Evolutionary conservation across 2,888 invertebrate species (phyloP), one percentile per base, ranked within the genome.

Genomic region (Cheilosia vulpina): DNA sequence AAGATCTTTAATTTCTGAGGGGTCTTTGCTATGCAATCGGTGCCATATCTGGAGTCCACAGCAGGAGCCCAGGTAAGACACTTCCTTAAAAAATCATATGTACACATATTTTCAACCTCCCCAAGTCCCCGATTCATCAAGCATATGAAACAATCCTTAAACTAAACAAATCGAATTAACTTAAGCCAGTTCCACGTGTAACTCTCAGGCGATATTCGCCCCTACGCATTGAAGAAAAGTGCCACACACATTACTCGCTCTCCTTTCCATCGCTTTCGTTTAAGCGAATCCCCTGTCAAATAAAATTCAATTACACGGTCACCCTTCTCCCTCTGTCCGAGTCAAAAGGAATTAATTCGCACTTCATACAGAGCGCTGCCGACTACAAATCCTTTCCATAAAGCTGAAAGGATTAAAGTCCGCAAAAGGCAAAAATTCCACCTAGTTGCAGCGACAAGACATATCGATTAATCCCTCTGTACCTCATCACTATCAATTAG

Each of bases 401-500:
- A 53, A 53, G 38, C 41, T 41, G 24, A 41, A 41, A 38, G 41
- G 66, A 52, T 66, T 53, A 53, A 47, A 63, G 47, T 63, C 47
- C 7, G 13, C 6, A 19, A 38, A 11, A 13, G 13, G 13, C 13
- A 41, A 17, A 27, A 45, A 19, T 17, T 31, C 31, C 63, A 63
- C 5, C 19, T 27, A 53, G 66, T 53, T 66, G 53, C 53, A 66
- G n/a, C 24, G 27, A 55, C 55, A 68, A 55, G 41, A 68, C 31
- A 43, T 68, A 68, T 55, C 53, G 53, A 62, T 62, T 65, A 47
- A 65, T 75, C 55, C 75, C 55, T 47, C 63, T 13, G 24, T 38
- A 41, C 47, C 52, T 60, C 50, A 71, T 71, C 71, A 47, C 60
- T 52, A 63, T 63, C 73, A 73, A 73, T 73, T 73, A 73, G 45